Evolutionary conservation across 2,797 vertebrate species (phyloP), one percentile per base, ranked within the genome.

Genomic region (Squalus acanthias): DNA sequence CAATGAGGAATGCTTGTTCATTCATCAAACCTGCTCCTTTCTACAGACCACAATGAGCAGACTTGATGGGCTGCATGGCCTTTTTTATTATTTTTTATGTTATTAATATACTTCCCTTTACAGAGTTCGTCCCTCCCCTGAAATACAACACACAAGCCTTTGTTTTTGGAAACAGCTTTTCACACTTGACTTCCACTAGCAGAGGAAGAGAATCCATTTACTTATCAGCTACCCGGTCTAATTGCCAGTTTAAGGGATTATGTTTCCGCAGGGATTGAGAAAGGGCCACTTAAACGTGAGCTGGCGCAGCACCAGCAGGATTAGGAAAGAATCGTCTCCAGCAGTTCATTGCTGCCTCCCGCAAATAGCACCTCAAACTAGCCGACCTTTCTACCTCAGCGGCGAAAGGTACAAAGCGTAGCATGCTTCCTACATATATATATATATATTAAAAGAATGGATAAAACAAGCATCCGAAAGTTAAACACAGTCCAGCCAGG

Each of bases 211-310:
- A 89, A 65, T 91, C 88, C 57, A 91, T 63, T 91, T 91, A 91
- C 57, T 91, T 91, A 63, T 60, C 88, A 60, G 29, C 88, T 17
- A n/a, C 33, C 60, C 29, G 6, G 88, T 91, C 29, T 91, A 91
- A 91, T 91, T 63, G 88, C 57, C 57, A 91, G 57, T 91, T 91
- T 91, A 91, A 65, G 33, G 60, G 88, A 91, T 91, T 91, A 91
- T 63, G 88, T 63, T 91, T 91, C 88, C 57, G 24, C 57, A 13
- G 88, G 60, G 88, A 91, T 65, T 91, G 88, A 91, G 88, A 63
- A 65, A n/a, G 88, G 88, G 29, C 29, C 60, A 63, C 60, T 91
- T 63, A 91, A 63, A 91, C 88, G 57, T 91, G 88, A 91, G 13
- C 57, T 91, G 88, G 87, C 87, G 24, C 2, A 20, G 60, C 88